Conservation (phyloP, 2,797 vertebrate genomes). For the Ctenochaetus hawaiiensis region DNA sequence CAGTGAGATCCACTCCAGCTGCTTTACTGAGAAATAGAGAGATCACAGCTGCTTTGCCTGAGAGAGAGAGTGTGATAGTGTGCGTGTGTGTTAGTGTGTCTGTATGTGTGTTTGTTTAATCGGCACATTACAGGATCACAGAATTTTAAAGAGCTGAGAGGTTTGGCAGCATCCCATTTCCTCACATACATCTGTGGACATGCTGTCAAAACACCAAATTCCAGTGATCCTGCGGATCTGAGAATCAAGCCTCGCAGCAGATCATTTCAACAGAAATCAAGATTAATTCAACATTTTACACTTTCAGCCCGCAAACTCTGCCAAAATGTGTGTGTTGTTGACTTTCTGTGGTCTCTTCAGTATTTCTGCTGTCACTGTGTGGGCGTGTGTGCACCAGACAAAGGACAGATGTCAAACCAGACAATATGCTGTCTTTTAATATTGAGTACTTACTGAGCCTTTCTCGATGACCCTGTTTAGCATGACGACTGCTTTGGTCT, state of each 20-base stretch:
- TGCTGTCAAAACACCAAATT: constrained; percentile 58
- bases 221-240: constrained; percentile 27
- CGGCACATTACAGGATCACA: constrained; percentile 31
- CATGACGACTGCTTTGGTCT: constrained; percentile 97
- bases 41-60: constrained; percentile 51
- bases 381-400: constrained; percentile 3
- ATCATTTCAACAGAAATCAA: background rate
- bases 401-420: constrained; percentile 27
- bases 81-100: constrained; percentile 8
- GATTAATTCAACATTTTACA: constrained; percentile 20
- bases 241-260: background rate
- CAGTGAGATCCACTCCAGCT: constrained; percentile 56
- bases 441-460: constrained; percentile 91
- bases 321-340: constrained; percentile 3
- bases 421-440: constrained; percentile 7
- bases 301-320: background rate
- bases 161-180: constrained; percentile 36
- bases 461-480: constrained; percentile 98
- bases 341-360: constrained; percentile 14
- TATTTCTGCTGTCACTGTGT: constrained; percentile 20
- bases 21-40: constrained; percentile 61
- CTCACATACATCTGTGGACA: constrained; percentile 39
- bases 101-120: constrained; percentile 43
- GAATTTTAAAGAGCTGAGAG: constrained; percentile 47
- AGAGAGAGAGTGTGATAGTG: background rate